These are phyloP conservation scores for Apodemia hepburni DNA, from an alignment of 2,888 invertebrate species.

Conservation along the genomic window DNA sequence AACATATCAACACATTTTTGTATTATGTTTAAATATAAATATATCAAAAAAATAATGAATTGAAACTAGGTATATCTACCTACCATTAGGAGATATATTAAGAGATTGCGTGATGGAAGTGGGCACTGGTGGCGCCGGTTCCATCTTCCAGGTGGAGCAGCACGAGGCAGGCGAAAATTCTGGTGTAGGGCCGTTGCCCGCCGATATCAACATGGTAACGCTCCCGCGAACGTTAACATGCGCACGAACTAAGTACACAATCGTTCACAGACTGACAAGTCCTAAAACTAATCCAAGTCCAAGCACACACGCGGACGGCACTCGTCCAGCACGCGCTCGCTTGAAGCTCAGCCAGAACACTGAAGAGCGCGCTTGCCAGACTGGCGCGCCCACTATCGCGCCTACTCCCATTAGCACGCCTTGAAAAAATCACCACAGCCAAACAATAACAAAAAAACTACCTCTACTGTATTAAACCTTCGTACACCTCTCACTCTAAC, in stretches of 20 bases:
- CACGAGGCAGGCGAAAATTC: conserved; percentile 79
- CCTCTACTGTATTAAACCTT: conserved; percentile 63
- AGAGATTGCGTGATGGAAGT: conserved; percentile 70
- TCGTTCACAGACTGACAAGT: conserved; percentile 45
- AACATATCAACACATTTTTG: too few species aligned
- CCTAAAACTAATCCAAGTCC: conserved; percentile 28
- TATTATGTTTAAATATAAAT: too few species aligned
- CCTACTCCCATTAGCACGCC: conserved; percentile 79
- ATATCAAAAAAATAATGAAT: too few species aligned
- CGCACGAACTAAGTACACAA: conserved; percentile 58
- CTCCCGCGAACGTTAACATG: conserved; percentile 55
- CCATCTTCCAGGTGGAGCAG: conserved; percentile 84
- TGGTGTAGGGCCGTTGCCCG: conserved; percentile 81
- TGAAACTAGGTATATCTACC: conserved; percentile 31
- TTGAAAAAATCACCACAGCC: conserved; percentile 72
- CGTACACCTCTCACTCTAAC: conserved; percentile 75
- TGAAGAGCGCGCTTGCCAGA: conserved; percentile 77
- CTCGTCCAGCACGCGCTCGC: conserved; percentile 70
- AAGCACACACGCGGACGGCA: conserved; percentile 51
- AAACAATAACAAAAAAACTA: conserved; percentile 75
- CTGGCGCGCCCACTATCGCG: conserved; percentile 77
- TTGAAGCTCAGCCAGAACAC: conserved; percentile 79
- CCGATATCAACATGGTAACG: conserved; percentile 83
- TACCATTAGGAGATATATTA: conserved; percentile 81
- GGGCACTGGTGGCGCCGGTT: conserved; percentile 78